Conservation (phyloP, 1,140 invertebrate genomes). For the Drosophila suzukii region DNA sequence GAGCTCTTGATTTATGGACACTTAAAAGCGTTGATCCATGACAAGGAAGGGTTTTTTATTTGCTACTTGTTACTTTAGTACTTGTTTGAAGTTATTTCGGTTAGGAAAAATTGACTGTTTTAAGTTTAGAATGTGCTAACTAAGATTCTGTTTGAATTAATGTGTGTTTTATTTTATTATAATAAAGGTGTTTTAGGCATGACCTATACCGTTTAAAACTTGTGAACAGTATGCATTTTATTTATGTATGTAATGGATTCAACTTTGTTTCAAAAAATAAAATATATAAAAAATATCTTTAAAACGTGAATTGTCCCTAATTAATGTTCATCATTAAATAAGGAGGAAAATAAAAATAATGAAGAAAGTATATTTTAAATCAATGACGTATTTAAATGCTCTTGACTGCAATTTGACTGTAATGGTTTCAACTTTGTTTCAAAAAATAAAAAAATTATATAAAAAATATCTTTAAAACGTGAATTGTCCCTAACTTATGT, state of each 20-base stretch:
- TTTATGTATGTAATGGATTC: too few species aligned
- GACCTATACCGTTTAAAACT: too few species aligned
- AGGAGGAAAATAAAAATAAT: not conserved
- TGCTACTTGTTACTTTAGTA: not conserved
- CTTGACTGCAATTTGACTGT: conserved; percentile 17
- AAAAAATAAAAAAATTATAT: not conserved
- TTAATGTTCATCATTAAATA: too few species aligned
- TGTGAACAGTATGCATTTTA: too few species aligned
- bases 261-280: too few species aligned
- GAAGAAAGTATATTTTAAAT: not conserved
- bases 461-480: too few species aligned
- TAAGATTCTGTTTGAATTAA: not conserved
- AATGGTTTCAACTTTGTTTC: too few species aligned
- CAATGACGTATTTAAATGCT: conserved; percentile 10
- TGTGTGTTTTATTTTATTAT: too few species aligned
- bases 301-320: too few species aligned
- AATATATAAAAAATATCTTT: not conserved
- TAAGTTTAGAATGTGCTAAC: not conserved
- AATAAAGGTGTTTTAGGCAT: too few species aligned
- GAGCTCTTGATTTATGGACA: conserved; percentile 1
- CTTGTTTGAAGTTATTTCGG: not conserved
- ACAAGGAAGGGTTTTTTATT: conserved; percentile 2
- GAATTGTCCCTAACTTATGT: too few species aligned
- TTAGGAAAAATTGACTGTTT: not conserved
- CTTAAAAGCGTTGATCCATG: conserved; percentile 4